A percentile compares a stretch with the other conserved stretches of the same genome.
These are phyloP conservation scores for Callinectes sapidus DNA, from an alignment of 2,888 invertebrate genomes.

Conservation along the genomic window DNA sequence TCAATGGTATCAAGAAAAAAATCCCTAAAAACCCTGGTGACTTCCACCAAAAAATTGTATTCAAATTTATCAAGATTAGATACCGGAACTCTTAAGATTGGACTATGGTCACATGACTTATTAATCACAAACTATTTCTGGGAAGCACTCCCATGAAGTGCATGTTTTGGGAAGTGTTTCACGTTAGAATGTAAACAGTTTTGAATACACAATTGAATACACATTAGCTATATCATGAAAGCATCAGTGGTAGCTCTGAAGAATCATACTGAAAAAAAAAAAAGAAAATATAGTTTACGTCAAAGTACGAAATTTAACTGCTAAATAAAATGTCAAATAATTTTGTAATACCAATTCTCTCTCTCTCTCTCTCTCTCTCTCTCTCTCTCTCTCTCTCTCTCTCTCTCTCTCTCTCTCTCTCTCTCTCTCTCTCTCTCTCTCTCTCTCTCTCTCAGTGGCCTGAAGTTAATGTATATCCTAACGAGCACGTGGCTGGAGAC, in stretches of 20 bases:
- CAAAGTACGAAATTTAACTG: too few species aligned
- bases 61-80: background rate
- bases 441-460: background rate
- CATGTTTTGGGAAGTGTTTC: background rate
- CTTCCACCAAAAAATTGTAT: background rate
- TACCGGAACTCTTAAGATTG: too few species aligned
- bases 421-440: background rate
- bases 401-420: background rate
- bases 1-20: too few species aligned
- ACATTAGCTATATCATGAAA: background rate
- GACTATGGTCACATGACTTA: too few species aligned
- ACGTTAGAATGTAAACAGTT: background rate
- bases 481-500: constrained; percentile 55
- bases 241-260: background rate
- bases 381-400: background rate
- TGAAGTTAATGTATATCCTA: background rate
- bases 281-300: too few species aligned
- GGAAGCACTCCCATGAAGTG: background rate
- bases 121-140: background rate
- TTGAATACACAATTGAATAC: background rate
- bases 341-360: background rate
- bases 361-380: background rate
- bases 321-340: too few species aligned
- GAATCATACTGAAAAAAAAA: background rate
- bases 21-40: too few species aligned